phyloP scores from a whole-genome alignment of 2,113 vertebrate species.

The Pseudolaguvia tuberculata region DNA sequence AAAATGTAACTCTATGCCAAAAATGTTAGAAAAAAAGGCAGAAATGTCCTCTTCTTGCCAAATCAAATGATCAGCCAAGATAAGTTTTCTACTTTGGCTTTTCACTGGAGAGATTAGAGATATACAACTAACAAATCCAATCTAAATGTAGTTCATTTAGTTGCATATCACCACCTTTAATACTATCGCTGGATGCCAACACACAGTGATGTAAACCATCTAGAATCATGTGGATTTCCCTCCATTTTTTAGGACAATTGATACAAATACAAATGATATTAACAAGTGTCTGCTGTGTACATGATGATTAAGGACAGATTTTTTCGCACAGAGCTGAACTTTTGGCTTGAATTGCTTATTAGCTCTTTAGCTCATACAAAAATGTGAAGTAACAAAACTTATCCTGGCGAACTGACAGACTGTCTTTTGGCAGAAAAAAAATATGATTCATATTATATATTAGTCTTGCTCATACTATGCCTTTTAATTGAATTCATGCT shows the following conservation, averaged over 20 bases:
- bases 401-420: neutral
- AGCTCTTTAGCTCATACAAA: neutral
- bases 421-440: neutral
- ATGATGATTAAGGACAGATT: neutral
- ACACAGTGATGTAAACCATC: no score
- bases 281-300: neutral
- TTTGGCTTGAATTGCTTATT: neutral
- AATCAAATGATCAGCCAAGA: neutral
- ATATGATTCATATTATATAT: neutral
- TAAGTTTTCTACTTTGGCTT: neutral
- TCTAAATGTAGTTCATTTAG: neutral
- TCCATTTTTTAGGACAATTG: neutral
- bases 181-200: no score
- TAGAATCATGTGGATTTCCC: neutral
- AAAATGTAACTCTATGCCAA: constrained; percentile 7
- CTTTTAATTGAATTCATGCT: neutral
- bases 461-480: neutral
- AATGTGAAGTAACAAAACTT: neutral
- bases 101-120: neutral
- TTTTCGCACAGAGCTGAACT: neutral
- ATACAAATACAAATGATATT: no score
- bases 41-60: neutral
- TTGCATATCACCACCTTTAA: neutral
- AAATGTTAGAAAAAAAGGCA: no score
- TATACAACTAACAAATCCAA: neutral